Base-by-base conservation (phyloP, 2,888 invertebrate species). In the Synanthedon tipuliformis region DNA sequence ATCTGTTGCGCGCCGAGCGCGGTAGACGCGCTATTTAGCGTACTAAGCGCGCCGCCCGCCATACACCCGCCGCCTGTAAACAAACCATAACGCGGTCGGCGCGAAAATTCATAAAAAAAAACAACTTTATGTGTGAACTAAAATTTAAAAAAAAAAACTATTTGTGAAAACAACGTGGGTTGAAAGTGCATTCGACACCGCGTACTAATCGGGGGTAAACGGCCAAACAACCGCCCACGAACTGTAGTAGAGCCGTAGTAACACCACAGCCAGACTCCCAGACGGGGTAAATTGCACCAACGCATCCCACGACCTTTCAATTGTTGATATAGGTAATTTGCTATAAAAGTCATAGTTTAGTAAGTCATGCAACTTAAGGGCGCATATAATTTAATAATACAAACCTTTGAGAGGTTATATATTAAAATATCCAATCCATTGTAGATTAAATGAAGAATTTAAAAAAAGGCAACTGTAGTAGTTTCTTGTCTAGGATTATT, bases 1-100 rank as follows among this genome's bases (percentile, higher is more conserved):
- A 66, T 73, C 72, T 72, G 70, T 73, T 69, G 72, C 83, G 79
- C 84, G 78, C 75, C 72, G 81, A 73, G 73, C 80, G 80, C 80
- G 76, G 75, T 73, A 69, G 72, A 73, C 79, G 84, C 79, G 74
- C 71, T 63, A 34, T 41, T n/a, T 40, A 48, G 11, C 40, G 12
- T 13, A 52, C 52, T 23, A 51, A 66, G 57, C 55, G 57, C 59
- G 55, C 61, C 57, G 75, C 73, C 73, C 73, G 73, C 73, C 72
- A 66, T 68, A 59, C 65, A 65, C 71, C 64, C 60, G 60, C 60
- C 60, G 60, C 60, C 65, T 73, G 76, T 81, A 83, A 82, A 83
- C 81, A 83, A 77, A 75, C 75, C 73, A 60, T 60, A 66, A 66
- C 70, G 69, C 65, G 66, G 56, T 59, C 64, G 61, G 62, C 61